Conservation (phyloP, 2,888 invertebrate genomes). For the Eilema caniola region DNA sequence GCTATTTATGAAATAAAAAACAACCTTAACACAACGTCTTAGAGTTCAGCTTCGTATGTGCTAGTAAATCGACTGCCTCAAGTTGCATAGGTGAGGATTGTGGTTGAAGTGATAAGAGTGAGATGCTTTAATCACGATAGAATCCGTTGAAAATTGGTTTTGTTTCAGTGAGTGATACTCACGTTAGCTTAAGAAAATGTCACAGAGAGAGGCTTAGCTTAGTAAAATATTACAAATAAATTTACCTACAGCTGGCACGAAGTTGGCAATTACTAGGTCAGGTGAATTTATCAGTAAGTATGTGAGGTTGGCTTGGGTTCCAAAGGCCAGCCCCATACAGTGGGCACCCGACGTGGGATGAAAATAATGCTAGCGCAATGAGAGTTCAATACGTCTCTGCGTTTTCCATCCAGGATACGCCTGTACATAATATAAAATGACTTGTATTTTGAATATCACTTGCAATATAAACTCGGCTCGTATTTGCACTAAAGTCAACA, state of each 20-base stretch:
- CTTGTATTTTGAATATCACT: background rate
- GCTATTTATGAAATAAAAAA: background rate
- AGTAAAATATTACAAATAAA: background rate
- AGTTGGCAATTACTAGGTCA: too few species aligned
- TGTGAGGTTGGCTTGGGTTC: too few species aligned
- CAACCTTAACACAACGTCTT: constrained; percentile 15
- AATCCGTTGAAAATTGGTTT: too few species aligned
- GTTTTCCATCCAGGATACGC: background rate
- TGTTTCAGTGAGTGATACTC: too few species aligned
- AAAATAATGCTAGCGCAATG: background rate
- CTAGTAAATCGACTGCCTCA: constrained; percentile 16
- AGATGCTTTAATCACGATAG: too few species aligned
- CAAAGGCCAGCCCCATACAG: too few species aligned
- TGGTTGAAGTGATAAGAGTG: constrained; percentile 21
- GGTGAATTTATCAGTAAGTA: background rate
- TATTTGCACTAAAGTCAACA: background rate
- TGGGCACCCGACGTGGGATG: background rate
- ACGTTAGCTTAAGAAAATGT: too few species aligned
- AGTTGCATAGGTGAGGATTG: constrained; percentile 38
- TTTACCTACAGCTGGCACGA: background rate
- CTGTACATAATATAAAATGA: background rate
- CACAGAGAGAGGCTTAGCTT: too few species aligned
- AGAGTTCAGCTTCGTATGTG: constrained; percentile 21
- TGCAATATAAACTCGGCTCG: background rate
- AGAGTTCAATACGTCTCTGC: background rate